Evolutionary conservation across 2,797 vertebrate species (phyloP).

Genomic region (Lindbergichthys nudifrons): DNA sequence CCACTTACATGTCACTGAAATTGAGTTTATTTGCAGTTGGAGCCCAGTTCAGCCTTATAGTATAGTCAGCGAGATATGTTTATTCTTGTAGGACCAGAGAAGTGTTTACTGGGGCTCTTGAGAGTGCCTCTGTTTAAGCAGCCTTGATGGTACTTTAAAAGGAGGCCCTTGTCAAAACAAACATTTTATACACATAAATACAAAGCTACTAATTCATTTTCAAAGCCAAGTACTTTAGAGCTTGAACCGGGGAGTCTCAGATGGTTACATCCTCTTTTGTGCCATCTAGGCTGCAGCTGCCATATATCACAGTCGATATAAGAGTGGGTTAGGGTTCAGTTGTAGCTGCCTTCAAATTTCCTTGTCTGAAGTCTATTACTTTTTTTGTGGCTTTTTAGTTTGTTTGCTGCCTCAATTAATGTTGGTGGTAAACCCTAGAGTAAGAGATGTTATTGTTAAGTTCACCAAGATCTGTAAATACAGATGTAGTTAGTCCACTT

Average conservation of each 20-base stretch:
- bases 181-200: background rate
- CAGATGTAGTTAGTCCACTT: too few species aligned
- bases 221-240: background rate
- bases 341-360: background rate
- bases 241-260: background rate
- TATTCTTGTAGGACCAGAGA: background rate
- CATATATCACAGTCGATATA: background rate
- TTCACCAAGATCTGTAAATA: too few species aligned
- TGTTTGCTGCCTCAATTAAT: too few species aligned
- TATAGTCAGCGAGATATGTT: background rate
- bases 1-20: slow-evolving; percentile 12
- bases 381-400: too few species aligned
- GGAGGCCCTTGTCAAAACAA: background rate
- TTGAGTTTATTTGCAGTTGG: background rate
- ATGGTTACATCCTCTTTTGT: background rate
- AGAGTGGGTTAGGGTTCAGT: background rate
- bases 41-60: background rate
- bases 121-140: background rate
- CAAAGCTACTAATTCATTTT: background rate
- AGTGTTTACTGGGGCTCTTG: background rate
- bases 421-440: too few species aligned
- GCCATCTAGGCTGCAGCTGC: background rate
- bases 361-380: too few species aligned
- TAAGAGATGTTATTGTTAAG: too few species aligned
- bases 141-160: background rate